A percentile compares a stretch with the other conserved stretches of the same genome.
These are phyloP conservation scores for Furcula furcula DNA, from an alignment of 2,888 invertebrate genomes.

Conservation along the genomic window DNA sequence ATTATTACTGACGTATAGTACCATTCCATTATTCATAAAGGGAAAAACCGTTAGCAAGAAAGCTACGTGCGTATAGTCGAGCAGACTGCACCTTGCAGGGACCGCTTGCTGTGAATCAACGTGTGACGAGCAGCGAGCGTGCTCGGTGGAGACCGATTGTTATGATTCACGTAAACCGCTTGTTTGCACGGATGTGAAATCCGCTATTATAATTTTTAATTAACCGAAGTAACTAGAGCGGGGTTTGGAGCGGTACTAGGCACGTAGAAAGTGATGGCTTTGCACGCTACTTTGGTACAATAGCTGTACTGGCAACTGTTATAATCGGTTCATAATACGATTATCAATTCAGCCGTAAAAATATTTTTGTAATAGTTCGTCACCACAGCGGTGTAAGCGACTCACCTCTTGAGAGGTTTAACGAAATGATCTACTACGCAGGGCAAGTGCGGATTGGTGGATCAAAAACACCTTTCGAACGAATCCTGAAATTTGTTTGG, in stretches of 20 bases:
- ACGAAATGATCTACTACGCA: too few relatives aligned
- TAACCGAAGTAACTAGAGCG: slow-evolving; percentile 76
- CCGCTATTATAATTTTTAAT: slow-evolving; percentile 80
- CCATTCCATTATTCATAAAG: slow-evolving; percentile 49
- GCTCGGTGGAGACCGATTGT: slow-evolving; percentile 47
- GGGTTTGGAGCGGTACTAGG: slow-evolving; percentile 61
- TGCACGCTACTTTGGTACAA: slow-evolving; percentile 38
- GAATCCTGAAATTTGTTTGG: too few relatives aligned
- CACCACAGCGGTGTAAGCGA: too few relatives aligned
- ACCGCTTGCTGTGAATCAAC: slow-evolving; percentile 54
- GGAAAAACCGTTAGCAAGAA: slow-evolving; percentile 59
- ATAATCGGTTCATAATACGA: neutral
- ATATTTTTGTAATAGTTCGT: too few relatives aligned
- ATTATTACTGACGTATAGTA: slow-evolving; percentile 38
- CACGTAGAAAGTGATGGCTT: slow-evolving; percentile 72
- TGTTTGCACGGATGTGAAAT: slow-evolving; percentile 78
- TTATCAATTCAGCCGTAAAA: neutral
- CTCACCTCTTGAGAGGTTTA: too few relatives aligned
- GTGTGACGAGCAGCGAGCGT: slow-evolving; percentile 42
- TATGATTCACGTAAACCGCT: slow-evolving; percentile 73
- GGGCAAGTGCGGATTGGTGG: neutral
- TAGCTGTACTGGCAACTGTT: slow-evolving; percentile 23
- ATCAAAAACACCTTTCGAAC: too few relatives aligned
- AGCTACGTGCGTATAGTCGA: slow-evolving; percentile 27
- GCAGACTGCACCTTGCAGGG: slow-evolving; percentile 21